Base-by-base conservation (phyloP, 2,888 invertebrate species). In the Oscheius sp. region DNA sequence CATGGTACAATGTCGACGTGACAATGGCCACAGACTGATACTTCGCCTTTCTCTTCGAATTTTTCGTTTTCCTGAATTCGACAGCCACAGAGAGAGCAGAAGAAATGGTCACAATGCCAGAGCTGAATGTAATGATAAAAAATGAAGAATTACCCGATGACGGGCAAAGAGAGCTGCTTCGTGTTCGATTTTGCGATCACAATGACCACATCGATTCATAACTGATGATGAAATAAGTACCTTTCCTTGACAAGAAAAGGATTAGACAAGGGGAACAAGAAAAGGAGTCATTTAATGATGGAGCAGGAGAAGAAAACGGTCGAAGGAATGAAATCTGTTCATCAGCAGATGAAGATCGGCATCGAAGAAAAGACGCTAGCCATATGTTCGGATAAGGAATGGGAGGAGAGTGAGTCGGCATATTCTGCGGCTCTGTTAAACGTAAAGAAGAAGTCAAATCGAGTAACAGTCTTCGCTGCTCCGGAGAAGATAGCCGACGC, bases 371-470 rank as follows among this genome's bases (percentile, higher is more conserved):
- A 78, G 47, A 67, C 69, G 9, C 67, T 78, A 26, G 66, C 70
- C 44, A 41, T 61, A n/a, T 78, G 72, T 49, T 61, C 75, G 32
- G 76, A 77, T 17, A 57, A 50, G 12, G 78, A 78, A 41, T 78
- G 78, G 78, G 70, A 75, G 33, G 57, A 66, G 17, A 73, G 72
- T 20, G 76, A 76, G 45, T 73, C 70, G 14, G 76, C 78, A n/a
- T 78, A 77, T 67, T 71, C 76, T 30, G 69, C 76, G 14, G 76
- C 74, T 30, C 41, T 78, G 26, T 69, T 78, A 50, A 77, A 78
- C 64, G 71, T 78, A 17, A 78, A 78, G 67, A 76, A 77, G 71
- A 77, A 77, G 54, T 73, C 74, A 54, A 74, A 77, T 65, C 71
- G 73, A 14, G 71, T 74, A 22, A 77, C 73, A 28, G 77, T 77